Base-by-base conservation (phyloP, 1,140 invertebrate species). In the Solenopsis invicta region DNA sequence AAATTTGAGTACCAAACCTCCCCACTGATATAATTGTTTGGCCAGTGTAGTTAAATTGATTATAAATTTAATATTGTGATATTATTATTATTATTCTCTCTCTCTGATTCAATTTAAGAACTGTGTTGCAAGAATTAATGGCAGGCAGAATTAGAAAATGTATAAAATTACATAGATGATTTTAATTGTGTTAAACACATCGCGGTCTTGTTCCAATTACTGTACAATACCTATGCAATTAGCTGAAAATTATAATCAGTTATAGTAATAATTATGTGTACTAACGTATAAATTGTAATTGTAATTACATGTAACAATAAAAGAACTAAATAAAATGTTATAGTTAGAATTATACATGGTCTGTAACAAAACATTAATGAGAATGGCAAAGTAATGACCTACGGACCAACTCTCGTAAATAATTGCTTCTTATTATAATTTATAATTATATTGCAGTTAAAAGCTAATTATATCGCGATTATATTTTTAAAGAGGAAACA, bases 381-480 rank as follows among this genome's bases (percentile, higher is more conserved):
- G 61, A 18, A 9, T 18, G 10, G 0, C 16, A 54, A 37, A 56
- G 56, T 54, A 50, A 37, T 13, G 6, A 18, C 29, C 29, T 29
- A 21, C 9, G 18, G 10, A 16, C n/a, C n/a, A 56, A 75, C n/a
- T 34, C 5, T 41, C 2, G 29, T 13, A 24, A 54, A 9, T 34
- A 24, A 66, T 29, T 29, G 62, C 9, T 66, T 66, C 64, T 66
- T 66, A n/a, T n/a, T n/a, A n/a, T n/a, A 66, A 66, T 1, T 24
- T 24, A 4, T 64, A 37, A 64, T 29, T 64, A 64, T 66, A n/a
- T 66, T 41, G 34, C 37, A 66, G 9, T 66, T 66, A 12, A 66
- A 66, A 66, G 18, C 12, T 21, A 41, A 41, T 34, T 66, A 66
- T 18, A 41, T 24, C 10, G 16, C 16, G 0, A 41, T 41, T 66